phyloP scores from a whole-genome alignment of 2,797 vertebrate species.

The Acanthiza pusilla region DNA sequence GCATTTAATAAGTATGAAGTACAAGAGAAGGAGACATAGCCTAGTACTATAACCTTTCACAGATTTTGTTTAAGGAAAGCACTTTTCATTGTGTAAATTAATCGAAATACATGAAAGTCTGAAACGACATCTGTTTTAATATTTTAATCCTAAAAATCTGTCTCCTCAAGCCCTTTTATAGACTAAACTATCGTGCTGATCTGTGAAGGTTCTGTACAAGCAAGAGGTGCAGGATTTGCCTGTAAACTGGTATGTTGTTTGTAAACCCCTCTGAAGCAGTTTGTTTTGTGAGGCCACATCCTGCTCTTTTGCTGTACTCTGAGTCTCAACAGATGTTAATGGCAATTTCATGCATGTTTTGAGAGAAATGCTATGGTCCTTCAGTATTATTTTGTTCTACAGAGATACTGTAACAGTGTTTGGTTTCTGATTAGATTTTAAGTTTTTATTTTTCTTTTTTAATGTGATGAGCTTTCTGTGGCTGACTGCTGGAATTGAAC shows the following conservation, averaged over 20 bases:
- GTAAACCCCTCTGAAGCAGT: not conserved
- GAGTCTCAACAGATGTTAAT: not conserved
- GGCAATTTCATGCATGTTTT: not conserved
- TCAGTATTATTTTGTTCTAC: not conserved
- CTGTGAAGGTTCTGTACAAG: not conserved
- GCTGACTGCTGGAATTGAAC: not conserved
- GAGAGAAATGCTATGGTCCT: not conserved
- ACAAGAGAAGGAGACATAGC: not conserved
- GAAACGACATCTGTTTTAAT: not conserved
- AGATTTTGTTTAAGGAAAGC: not conserved
- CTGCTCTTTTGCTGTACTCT: not conserved
- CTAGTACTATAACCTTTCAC: not conserved
- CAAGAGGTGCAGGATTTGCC: not conserved
- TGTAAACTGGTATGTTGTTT: not conserved
- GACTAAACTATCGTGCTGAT: not conserved
- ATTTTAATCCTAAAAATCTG: not conserved
- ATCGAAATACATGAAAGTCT: not conserved
- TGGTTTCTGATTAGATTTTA: not conserved
- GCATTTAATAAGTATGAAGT: slow-evolving; percentile 12
- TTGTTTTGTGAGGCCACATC: not conserved
- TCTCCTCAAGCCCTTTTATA: not conserved
- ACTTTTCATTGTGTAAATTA: not conserved
- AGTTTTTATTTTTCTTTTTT: not conserved
- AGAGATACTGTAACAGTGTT: not conserved
- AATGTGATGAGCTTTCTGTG: not conserved